Conservation (phyloP, 64 coral and sea anemone species). For the Acropora yongei region DNA sequence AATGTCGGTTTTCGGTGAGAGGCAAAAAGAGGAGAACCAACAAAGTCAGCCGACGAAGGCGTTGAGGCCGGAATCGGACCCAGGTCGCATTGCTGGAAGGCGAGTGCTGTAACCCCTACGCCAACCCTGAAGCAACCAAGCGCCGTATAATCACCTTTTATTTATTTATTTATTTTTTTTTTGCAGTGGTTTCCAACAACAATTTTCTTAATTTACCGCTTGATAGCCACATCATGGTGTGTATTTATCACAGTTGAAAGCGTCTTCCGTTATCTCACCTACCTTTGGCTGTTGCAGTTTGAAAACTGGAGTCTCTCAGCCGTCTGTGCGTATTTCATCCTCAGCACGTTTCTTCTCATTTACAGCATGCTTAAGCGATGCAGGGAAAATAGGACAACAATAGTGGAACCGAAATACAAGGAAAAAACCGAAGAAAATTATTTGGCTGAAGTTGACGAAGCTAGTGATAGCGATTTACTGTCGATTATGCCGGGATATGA, state of each 20-base stretch:
- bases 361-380: not conserved
- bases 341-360: not conserved
- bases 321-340: not conserved
- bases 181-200: constrained; percentile 42
- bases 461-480: not conserved
- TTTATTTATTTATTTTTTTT: not conserved
- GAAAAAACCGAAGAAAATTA: not conserved
- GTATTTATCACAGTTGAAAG: constrained; percentile 19
- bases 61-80: too few relatives aligned
- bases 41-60: too few relatives aligned
- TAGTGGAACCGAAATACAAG: not conserved
- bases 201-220: constrained; percentile 6
- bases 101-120: too few relatives aligned
- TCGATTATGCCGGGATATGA: not conserved
- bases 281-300: constrained; percentile 12
- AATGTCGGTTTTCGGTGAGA: too few relatives aligned
- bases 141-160: not conserved
- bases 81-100: too few relatives aligned
- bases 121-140: too few relatives aligned
- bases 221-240: not conserved
- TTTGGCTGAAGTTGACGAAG: not conserved
- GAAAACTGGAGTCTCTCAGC: constrained; percentile 26
- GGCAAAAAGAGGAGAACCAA: too few relatives aligned
- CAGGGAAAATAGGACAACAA: not conserved
- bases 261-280: not conserved